Evolutionary conservation across 2,888 invertebrate species (phyloP).

Genomic region (Sipha maydis): DNA sequence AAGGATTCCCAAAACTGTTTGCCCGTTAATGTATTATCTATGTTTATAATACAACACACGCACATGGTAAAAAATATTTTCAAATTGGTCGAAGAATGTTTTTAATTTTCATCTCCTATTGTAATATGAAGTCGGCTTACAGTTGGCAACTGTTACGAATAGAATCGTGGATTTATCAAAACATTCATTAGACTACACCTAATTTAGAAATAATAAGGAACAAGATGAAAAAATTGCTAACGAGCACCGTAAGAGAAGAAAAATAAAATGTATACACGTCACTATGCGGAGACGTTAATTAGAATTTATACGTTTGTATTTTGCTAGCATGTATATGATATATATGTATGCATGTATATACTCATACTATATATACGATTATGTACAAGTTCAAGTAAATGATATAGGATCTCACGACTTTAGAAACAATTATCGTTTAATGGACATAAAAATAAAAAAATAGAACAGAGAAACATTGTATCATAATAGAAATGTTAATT

Average conservation of each 20-base stretch:
- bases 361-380: neutral
- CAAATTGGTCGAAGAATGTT: neutral
- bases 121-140: neutral
- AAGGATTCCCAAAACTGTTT: neutral
- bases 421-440: conserved; percentile 12
- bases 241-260: conserved; percentile 28
- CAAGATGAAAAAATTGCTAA: conserved; percentile 28
- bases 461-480: neutral
- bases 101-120: neutral
- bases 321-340: neutral
- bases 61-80: neutral
- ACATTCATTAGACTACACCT: conserved; percentile 35
- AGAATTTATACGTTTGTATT: conserved; percentile 44
- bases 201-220: conserved; percentile 53
- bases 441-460: neutral
- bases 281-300: conserved; percentile 27
- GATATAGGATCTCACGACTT: conserved; percentile 20
- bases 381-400: neutral
- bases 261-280: conserved; percentile 43
- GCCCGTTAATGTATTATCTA: neutral
- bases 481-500: conserved; percentile 40
- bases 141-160: conserved; percentile 1
- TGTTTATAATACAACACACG: neutral
- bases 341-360: no score
- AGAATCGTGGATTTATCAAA: conserved; percentile 16